Evolutionary conservation across 2,797 vertebrate species (phyloP), one percentile per base, ranked within the genome.

Genomic region (Thripadectes ignobilis): DNA sequence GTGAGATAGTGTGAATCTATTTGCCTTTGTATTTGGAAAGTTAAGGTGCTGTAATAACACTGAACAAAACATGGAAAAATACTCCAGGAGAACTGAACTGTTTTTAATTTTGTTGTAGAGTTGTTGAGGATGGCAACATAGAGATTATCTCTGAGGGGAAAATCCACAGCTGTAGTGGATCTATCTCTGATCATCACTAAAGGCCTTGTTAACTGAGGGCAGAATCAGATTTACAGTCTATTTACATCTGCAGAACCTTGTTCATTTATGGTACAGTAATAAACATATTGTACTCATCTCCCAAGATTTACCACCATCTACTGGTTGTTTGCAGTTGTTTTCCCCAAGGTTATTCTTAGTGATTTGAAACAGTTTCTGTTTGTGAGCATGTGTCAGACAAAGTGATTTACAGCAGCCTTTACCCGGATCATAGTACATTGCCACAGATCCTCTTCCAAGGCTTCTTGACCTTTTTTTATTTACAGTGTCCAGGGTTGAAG

Each of bases 341-440:
- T 93, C 73, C 73, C 58, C 66, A 86, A 83, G 41, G n/a, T 88
- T 95, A 65, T 43, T 89, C 75, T 69, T 32, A 39, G 46, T 59
- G 41, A 39, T 88, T 91, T 91, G 78, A 91, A 68, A 83, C n/a
- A 24, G 23, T 78, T 88, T 92, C 22, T 90, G 20, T 30, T 94
- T 89, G 43, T 66, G 59, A 84, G 34, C 3, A 6, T 73, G 45
- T 86, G 48, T 51, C 62, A 91, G 69, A 74, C 57, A 84, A 89
- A 91, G n/a, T 78, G 82, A 94, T 96, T 90, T 92, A 88, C 48
- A 57, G 59, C 76, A 89, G 65, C 30, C 62, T 90, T 89, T 94
- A 71, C 22, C 17, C 24, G 82, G 62, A 90, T 67, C 69, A 77
- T 46, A 65, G 41, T 45, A 73, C 58, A 62, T 51, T 86, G 79